Base-by-base conservation (phyloP, 1,140 invertebrate genomes). In the Drepana arcuata region DNA sequence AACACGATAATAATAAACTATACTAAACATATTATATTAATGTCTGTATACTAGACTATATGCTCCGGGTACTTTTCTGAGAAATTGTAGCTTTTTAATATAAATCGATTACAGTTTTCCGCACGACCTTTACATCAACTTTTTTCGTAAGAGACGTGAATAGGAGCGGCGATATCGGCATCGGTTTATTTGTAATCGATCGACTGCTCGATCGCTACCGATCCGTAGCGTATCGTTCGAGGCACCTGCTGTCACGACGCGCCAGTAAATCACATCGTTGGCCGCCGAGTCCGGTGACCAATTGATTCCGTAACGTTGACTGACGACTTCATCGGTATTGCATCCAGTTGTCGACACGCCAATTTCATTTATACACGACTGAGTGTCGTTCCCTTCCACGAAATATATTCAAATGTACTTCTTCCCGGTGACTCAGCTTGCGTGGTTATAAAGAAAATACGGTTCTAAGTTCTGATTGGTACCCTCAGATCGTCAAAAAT, bases 261-360 rank as follows among this genome's bases (percentile, higher is more conserved):
- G 43, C 41, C 71, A 53, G 71, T 78, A 72, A 55, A 73, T 74
- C 73, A 78, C 77, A 75, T 55, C 52, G 46, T 59, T 53, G 57
- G 51, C 55, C 71, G 64, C 48, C 72, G 73, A 74, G 57, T 50
- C 55, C 71, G 64, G 49, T 74, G 73, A 74, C 73, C 64, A 81
- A 81, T 81, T 45, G 64, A 78, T 78, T 78, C 48, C 18, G 41
- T 56, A 56, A 56, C 50, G 48, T 63, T 65, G 73, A n/a, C n/a
- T n/a, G n/a, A 81, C 48, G 69, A 66, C 66, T 78, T 69, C 47
- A 74, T 74, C 46, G 43, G 50, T 75, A 70, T 61, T 67, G 53
- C n/a, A n/a, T n/a, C n/a, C n/a, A n/a, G n/a, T n/a, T 60, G 56
- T 55, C 48, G 51, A 58, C 50, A 66, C 58, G 48, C 54, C 40